Conservation (phyloP, 2,113 vertebrate genomes). For the Coracopsis vasa region DNA sequence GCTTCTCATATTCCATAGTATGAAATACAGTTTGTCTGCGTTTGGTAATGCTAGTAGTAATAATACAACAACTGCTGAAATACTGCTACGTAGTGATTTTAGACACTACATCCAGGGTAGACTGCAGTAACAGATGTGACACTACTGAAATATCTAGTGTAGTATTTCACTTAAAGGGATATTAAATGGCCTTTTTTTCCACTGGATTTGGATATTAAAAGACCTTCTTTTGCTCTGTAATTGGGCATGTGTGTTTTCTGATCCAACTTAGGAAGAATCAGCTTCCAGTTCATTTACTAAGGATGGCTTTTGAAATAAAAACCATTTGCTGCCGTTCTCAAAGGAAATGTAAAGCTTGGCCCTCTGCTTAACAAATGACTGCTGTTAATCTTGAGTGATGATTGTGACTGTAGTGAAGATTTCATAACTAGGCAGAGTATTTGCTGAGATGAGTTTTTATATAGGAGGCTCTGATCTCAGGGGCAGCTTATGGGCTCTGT, state of each 20-base stretch:
- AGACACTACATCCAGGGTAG: not conserved
- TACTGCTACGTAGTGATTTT: not conserved
- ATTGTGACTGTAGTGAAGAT: not conserved
- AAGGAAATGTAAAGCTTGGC: not conserved
- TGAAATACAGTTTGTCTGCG: not conserved
- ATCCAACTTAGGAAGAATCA: not conserved
- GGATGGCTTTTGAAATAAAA: not conserved
- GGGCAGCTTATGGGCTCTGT: not conserved
- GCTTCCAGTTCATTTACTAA: not conserved
- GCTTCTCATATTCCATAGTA: not conserved
- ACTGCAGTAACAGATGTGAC: not conserved
- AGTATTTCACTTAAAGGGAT: not conserved
- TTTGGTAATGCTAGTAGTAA: not conserved
- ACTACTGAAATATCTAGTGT: not conserved
- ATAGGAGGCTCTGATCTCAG: not conserved
- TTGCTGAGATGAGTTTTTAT: not conserved
- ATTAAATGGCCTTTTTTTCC: not conserved
- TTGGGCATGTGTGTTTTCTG: not conserved
- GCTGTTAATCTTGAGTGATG: not conserved
- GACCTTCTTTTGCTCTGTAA: not conserved
- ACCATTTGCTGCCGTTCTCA: not conserved
- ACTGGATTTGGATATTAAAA: not conserved
- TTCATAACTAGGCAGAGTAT: not conserved
- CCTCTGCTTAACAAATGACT: not conserved
- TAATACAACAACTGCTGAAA: not conserved